These are phyloP conservation scores for Arvicanthis niloticus DNA, from an alignment of 2,113 vertebrate genomes.

Conservation along the genomic window DNA sequence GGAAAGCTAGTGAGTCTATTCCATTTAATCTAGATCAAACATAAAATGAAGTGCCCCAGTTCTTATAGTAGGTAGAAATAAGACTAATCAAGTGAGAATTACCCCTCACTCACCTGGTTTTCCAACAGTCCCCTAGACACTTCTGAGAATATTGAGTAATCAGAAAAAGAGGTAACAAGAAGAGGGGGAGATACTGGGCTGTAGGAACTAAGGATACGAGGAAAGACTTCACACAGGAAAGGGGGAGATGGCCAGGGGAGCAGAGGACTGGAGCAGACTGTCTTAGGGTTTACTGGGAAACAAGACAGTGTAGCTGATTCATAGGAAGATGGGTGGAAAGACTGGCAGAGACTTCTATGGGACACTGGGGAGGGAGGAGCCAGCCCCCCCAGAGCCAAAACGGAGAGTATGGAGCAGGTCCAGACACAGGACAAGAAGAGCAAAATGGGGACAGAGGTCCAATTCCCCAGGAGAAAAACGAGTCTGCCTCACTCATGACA, in stretches of 20 bases:
- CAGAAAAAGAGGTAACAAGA: background rate
- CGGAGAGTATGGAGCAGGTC: background rate
- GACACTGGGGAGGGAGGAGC: background rate
- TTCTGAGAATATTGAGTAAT: background rate
- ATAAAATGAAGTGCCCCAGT: background rate
- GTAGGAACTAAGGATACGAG: background rate
- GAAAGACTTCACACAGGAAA: background rate
- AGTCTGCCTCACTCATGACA: background rate
- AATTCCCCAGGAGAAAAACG: background rate
- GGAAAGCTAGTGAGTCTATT: background rate
- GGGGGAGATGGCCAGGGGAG: background rate
- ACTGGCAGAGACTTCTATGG: background rate
- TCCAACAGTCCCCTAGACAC: background rate
- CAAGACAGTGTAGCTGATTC: background rate
- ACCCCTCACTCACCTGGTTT: background rate
- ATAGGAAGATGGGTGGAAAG: background rate
- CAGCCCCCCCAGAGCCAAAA: background rate
- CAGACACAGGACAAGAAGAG: background rate
- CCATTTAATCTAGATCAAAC: background rate
- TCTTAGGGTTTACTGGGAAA: background rate
- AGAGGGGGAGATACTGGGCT: background rate
- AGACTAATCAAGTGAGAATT: background rate
- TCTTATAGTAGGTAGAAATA: conserved; percentile 3
- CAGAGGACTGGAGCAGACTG: background rate
- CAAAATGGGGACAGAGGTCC: background rate